Evolutionary conservation across 2,888 invertebrate species (phyloP), one percentile per base, ranked within the genome.

Genomic region (Branchipolynoe longqiensis): DNA sequence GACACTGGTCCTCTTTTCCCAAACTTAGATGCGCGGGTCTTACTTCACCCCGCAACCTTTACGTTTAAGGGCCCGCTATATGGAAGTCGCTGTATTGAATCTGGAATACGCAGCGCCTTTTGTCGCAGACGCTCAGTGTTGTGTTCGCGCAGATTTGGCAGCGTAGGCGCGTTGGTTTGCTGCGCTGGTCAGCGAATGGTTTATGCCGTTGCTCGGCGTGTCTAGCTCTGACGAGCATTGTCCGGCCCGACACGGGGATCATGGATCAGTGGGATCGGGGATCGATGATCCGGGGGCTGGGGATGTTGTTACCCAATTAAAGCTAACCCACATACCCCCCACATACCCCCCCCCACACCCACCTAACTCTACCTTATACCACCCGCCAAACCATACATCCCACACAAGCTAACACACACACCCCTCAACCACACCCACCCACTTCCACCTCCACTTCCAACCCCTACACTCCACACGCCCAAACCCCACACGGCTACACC

Each of bases 241-340:
- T n/a, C n/a, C n/a, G n/a, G n/a, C n/a, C n/a, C n/a, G n/a, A n/a
- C n/a, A n/a, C n/a, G n/a, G n/a, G n/a, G n/a, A n/a, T n/a, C 25
- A 62, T 62, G 62, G 62, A 3, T 62, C 62, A 4, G 62, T 62
- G 25, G 31, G 18, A 62, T 25, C n/a, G 8, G 62, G 62, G 62
- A 62, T 62, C 62, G 31, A 62, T 62, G 62, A 28, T 62, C 62
- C 25, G 25, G 62, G 25, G 62, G 62, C 28, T 3, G 31, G 25
- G 28, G 62, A n/a, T 1, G 62, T 25, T 25, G 62, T 12, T 3
- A 31, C 28, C 31, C 25, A 31, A 62, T 62, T 62, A 62, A 62
- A 62, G 62, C 62, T 31, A 31, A 25, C 62, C 62, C 62, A n/a
- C n/a, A n/a, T 31, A 31, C 28, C 62, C 25, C 31, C 62, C 28